A percentile compares a stretch with the other conserved stretches of the same genome.
These are phyloP conservation scores for Rhyacophila brunnea DNA, from an alignment of 1,140 invertebrate species.

Conservation along the genomic window DNA sequence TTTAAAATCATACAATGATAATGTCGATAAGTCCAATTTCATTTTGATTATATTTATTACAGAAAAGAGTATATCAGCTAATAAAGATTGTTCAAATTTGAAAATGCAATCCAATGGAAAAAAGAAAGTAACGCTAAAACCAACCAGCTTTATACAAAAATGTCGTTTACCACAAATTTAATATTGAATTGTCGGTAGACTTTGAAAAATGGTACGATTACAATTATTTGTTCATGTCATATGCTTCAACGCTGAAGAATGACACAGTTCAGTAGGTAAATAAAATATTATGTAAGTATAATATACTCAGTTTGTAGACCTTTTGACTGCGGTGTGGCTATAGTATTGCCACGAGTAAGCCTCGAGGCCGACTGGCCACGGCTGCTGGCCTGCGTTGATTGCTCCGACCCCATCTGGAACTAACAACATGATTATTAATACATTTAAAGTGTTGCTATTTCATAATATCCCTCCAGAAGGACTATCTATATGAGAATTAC, in stretches of 20 bases:
- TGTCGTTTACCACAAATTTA: background rate
- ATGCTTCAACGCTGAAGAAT: background rate
- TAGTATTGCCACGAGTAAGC: conserved; percentile 57
- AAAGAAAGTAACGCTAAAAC: background rate
- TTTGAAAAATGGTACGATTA: background rate
- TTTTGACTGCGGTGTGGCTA: conserved; percentile 43
- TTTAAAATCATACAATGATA: too few species aligned
- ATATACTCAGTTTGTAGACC: too few species aligned
- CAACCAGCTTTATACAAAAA: background rate
- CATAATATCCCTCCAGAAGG: too few species aligned
- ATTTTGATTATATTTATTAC: too few species aligned
- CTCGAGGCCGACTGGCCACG: conserved; percentile 37
- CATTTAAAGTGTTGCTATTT: too few species aligned
- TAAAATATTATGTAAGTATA: background rate
- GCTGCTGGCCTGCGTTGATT: conserved; percentile 49
- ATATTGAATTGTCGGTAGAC: background rate
- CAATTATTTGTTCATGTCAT: background rate
- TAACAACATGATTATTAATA: too few species aligned
- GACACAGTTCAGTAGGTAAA: background rate
- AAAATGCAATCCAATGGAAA: too few species aligned
- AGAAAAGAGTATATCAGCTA: too few species aligned
- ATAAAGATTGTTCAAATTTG: too few species aligned
- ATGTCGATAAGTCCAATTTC: too few species aligned
- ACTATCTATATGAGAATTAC: too few species aligned
- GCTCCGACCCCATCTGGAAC: conserved; percentile 60